phyloP scores from a whole-genome alignment of 2,797 vertebrate species.

The Melanogrammus aeglefinus region DNA sequence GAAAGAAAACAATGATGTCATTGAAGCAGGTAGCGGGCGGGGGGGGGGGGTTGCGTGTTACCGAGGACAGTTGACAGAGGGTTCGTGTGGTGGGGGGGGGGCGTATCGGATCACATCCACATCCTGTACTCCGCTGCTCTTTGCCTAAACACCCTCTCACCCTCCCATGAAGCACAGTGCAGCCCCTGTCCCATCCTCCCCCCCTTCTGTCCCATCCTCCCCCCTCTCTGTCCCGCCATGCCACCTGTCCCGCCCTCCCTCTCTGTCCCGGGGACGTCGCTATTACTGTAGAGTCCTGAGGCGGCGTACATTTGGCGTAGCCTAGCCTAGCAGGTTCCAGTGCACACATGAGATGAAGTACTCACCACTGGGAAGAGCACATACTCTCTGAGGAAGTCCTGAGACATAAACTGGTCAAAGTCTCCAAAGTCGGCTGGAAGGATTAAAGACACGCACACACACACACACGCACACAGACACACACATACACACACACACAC shows the following conservation, averaged over 20 bases:
- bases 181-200: background rate
- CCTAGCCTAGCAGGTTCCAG: too few relatives aligned
- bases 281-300: too few relatives aligned
- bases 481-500: constrained; percentile 27
- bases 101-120: too few relatives aligned
- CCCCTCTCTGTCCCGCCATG: background rate
- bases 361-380: constrained; percentile 97
- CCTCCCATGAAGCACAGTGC: background rate
- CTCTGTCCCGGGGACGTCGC: too few relatives aligned
- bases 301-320: too few relatives aligned
- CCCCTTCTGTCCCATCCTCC: background rate
- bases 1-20: background rate
- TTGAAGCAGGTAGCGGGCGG: background rate
- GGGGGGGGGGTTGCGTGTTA: too few relatives aligned
- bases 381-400: constrained; percentile 94
- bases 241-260: background rate
- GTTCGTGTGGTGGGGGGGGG: too few relatives aligned
- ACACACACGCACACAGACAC: constrained; percentile 12
- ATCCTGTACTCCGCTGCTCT: too few relatives aligned
- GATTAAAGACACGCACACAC: constrained; percentile 8
- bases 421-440: constrained; percentile 92
- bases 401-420: constrained; percentile 87
- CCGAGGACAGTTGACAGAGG: background rate
- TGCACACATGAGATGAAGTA: constrained; percentile 20
- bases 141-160: too few relatives aligned